Conservation (phyloP, 1,140 invertebrate genomes). For the Laupala kohalensis region DNA sequence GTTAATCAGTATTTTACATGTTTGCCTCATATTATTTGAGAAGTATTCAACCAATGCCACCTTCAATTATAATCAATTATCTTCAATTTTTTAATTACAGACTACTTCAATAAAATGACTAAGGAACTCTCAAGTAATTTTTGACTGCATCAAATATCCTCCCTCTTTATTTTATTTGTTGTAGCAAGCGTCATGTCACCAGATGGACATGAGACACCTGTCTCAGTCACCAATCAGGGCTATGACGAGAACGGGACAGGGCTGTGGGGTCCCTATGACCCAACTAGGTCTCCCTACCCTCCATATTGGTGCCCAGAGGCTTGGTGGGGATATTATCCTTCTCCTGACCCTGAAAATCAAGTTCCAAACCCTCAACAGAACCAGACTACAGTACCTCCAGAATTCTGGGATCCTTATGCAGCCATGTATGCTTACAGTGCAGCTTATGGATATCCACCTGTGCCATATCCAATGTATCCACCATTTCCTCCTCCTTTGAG, state of each 20-base stretch:
- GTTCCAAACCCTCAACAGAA: background rate
- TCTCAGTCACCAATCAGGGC: conserved; percentile 8
- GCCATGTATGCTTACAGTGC: conserved; percentile 26
- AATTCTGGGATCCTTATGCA: conserved; percentile 22
- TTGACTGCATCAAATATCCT: background rate
- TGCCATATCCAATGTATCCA: conserved; percentile 21
- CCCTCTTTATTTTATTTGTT: conserved; percentile 11
- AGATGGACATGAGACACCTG: conserved; percentile 11
- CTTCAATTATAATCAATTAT: no score
- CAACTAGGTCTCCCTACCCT: conserved; percentile 1
- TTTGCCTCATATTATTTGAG: background rate
- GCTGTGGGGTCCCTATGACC: conserved; percentile 7
- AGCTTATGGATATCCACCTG: conserved; percentile 18
- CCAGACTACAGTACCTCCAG: conserved; percentile 15
- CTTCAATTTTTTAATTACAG: background rate
- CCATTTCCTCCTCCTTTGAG: conserved; percentile 19
- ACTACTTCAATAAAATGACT: background rate
- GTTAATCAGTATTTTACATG: no score
- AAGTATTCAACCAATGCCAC: no score
- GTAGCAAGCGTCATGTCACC: conserved; percentile 10
- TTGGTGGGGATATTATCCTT: conserved; percentile 11
- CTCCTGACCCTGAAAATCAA: background rate
- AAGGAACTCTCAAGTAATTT: background rate
- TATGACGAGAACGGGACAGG: conserved; percentile 2
- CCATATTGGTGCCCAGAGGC: conserved; percentile 10